phyloP scores from a whole-genome alignment of 2,113 vertebrate species.

The Eclectus roratus region DNA sequence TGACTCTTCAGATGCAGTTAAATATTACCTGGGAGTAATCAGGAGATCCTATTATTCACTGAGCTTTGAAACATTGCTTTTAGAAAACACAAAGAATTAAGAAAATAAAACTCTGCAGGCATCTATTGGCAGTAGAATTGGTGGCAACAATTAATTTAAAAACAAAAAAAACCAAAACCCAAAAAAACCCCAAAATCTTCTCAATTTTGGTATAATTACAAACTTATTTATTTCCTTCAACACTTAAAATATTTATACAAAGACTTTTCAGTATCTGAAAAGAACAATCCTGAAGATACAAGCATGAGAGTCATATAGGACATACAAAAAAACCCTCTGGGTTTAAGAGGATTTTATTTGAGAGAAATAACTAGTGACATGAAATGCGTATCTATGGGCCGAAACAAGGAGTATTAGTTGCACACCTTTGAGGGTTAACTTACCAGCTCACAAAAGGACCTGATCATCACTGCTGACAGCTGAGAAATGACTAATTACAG shows the following conservation, averaged over 20 bases:
- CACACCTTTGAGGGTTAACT: background rate
- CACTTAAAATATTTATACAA: background rate
- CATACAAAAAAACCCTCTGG: background rate
- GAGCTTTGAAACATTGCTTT: background rate
- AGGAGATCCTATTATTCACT: background rate
- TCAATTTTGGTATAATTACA: background rate
- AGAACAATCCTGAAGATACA: background rate
- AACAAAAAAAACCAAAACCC: background rate
- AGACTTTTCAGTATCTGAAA: background rate
- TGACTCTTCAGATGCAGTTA: background rate
- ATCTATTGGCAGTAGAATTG: background rate
- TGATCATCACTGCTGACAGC: background rate
- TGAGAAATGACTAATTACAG: background rate
- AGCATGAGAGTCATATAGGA: fast-evolving
- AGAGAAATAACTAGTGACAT: background rate
- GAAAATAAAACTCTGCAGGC: background rate
- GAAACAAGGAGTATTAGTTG: background rate
- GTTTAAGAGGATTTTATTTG: background rate
- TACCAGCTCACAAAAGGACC: background rate
- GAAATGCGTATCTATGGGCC: background rate
- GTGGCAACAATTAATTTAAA: background rate
- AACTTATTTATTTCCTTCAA: background rate
- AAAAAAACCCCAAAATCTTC: fast-evolving
- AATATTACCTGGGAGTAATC: background rate
- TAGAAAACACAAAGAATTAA: background rate